phyloP scores from a whole-genome alignment of 2,113 vertebrate species.

The Menidia beryllina region DNA sequence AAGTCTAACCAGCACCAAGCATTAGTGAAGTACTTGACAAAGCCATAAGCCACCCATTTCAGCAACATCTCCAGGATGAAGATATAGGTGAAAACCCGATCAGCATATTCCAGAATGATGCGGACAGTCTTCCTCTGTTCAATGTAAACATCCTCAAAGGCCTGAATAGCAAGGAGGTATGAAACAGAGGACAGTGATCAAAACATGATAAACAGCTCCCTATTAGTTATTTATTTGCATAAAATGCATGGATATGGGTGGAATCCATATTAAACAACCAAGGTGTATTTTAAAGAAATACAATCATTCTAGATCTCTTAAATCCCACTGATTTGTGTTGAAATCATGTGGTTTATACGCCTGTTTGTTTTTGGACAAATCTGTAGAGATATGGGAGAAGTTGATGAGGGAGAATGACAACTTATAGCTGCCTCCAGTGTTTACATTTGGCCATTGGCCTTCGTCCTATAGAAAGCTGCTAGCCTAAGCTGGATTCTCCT shows the following conservation, averaged over 20 bases:
- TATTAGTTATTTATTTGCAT: neutral
- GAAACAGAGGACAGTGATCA: neutral
- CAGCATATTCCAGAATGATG: constrained; percentile 93
- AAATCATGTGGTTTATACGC: neutral
- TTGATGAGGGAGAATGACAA: constrained; percentile 1
- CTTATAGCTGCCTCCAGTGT: constrained; percentile 22
- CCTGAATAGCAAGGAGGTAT: constrained; percentile 77
- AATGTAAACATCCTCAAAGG: constrained; percentile 98
- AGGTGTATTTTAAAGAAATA: neutral
- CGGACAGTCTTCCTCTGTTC: constrained; percentile 95
- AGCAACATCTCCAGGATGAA: constrained; percentile 99
- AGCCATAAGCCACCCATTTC: constrained; percentile 97
- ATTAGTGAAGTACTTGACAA: constrained; percentile 98
- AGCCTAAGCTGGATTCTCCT: constrained; percentile 68
- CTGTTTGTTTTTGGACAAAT: constrained; percentile 6
- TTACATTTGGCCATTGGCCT: constrained; percentile 63
- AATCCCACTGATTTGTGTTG: neutral
- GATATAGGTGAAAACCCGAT: constrained; percentile 98
- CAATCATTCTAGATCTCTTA: neutral
- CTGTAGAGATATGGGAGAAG: neutral
- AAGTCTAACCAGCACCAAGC: constrained; percentile 99
- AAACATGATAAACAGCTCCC: neutral
- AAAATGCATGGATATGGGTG: neutral
- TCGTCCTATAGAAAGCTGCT: constrained; percentile 65
- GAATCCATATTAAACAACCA: neutral